A percentile compares a stretch with the other conserved stretches of the same genome.
Conservation (phyloP, 2,888 invertebrate genomes). For the Orthonychiurus folsomi region DNA sequence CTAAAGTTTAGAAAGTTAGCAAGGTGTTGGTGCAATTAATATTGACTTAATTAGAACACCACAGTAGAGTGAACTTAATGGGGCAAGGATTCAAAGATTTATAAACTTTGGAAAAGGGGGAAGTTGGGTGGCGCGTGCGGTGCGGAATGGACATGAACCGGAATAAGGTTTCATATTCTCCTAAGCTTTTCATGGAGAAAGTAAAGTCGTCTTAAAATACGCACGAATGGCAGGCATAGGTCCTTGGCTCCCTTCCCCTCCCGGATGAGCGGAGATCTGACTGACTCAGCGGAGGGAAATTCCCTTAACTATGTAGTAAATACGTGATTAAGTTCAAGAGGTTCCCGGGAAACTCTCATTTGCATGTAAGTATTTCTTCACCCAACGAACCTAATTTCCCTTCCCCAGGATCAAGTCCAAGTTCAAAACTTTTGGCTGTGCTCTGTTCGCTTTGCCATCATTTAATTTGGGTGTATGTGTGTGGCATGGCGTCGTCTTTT, state of each 20-base stretch:
- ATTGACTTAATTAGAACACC: slow-evolving; percentile 10
- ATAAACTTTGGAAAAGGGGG: neutral
- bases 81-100: neutral
- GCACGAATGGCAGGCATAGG: no score
- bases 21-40: slow-evolving; percentile 14
- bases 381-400: neutral
- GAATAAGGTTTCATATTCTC: neutral
- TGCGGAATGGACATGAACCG: no score
- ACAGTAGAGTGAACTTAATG: slow-evolving; percentile 3
- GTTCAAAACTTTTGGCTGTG: neutral
- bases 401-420: neutral
- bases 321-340: no score
- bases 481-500: no score
- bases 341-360: no score
- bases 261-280: no score
- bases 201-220: neutral
- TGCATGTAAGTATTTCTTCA: neutral
- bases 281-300: no score
- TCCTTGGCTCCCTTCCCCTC: no score
- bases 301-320: no score
- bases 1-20: neutral
- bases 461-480: no score
- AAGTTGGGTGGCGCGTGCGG: no score
- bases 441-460: no score
- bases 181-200: slow-evolving; percentile 1